Evolutionary conservation across 2,113 vertebrate genomes (phyloP).

Genomic region (Tapirus terrestris): DNA sequence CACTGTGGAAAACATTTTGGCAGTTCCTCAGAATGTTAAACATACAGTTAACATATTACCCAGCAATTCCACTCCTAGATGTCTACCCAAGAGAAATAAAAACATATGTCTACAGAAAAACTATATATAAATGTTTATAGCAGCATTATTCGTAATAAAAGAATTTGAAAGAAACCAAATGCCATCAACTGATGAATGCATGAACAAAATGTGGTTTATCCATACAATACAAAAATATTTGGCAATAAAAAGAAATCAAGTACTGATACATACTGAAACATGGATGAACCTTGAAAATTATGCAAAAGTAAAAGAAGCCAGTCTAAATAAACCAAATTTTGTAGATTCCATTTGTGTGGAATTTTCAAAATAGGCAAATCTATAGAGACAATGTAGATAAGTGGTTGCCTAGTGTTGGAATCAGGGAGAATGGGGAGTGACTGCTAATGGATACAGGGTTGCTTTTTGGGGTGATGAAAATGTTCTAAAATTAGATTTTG

Average conservation of each 20-base stretch:
- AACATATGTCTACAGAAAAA: neutral
- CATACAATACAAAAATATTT: neutral
- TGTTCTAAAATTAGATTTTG: neutral
- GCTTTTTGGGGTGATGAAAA: neutral
- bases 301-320: neutral
- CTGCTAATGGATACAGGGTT: neutral
- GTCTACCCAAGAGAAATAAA: neutral
- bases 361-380: neutral
- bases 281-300: neutral
- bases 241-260: neutral
- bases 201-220: neutral
- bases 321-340: neutral
- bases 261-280: neutral
- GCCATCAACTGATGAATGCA: neutral
- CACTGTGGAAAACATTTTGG: neutral
- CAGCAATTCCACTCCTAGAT: neutral
- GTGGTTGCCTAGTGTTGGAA: neutral
- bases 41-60: neutral
- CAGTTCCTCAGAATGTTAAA: neutral
- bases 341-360: neutral
- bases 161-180: neutral
- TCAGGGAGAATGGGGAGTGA: neutral
- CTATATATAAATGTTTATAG: neutral
- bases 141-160: neutral
- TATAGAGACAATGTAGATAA: neutral